Base-by-base conservation (phyloP, 2,113 vertebrate species). In the Prochilodus magdalenae region DNA sequence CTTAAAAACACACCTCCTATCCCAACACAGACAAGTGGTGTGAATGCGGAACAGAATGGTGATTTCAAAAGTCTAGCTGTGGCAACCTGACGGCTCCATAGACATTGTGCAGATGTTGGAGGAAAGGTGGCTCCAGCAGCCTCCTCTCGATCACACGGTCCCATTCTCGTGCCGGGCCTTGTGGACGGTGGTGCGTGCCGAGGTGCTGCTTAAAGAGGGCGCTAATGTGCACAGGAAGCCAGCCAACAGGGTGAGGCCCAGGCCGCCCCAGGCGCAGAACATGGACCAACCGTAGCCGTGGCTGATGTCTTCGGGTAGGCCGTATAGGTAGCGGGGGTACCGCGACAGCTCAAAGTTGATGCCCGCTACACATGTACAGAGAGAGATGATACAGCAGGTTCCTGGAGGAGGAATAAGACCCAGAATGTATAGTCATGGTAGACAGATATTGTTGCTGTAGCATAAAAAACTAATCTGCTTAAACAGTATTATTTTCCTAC, bases 241-340 rank as follows among this genome's bases (percentile, higher is more conserved):
- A 49, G 97, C 96, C 83, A 98, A 92, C 90, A 98, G 91, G 33
- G 97, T 98, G 89, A 98, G 96, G 73, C 97, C 97, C 70, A 98
- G 91, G 57, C 96, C 97, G 0, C 97, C 97, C 97, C 97, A 98
- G 89, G 97, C 97, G 92, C 97, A 98, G 91, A 98, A 98, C 97
- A 98, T 98, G 91, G 97, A 97, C 96, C 96, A 98, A 90, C 96
- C 96, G 88, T 98, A 98, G 88, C 96, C 96, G 85, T 98, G 96
- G 90, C 96, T 97, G 94, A 98, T 96, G 93, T 97, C 97, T 90
- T 97, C 96, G 0, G 97, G 97, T 83, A 98, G 94, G 88, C 96
- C 95, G 15, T 97, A 97, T 90, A 98, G 94, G 75, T 95, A 94
- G 88, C 96, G 96, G 11, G 97, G 97, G 75, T 96, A 97, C 86